Percentiles rank a stretch among this genome's conserved stretches.
These are phyloP conservation scores for Ameiurus melas DNA, from an alignment of 2,113 vertebrate genomes.

Conservation along the genomic window DNA sequence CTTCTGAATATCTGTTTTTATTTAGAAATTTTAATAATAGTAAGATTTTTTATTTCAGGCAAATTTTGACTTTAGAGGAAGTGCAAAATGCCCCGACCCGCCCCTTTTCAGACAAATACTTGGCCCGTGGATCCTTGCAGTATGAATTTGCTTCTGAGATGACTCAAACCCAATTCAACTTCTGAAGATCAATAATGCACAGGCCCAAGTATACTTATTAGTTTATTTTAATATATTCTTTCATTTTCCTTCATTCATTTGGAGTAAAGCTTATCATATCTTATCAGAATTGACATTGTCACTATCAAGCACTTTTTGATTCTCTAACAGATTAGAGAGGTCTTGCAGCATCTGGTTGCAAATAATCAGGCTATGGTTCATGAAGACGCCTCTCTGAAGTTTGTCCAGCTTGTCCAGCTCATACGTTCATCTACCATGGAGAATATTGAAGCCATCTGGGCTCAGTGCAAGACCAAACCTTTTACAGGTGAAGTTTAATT, in stretches of 20 bases:
- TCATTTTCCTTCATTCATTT: background rate
- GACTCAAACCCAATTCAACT: slow-evolving; percentile 73
- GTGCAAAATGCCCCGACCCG: slow-evolving; percentile 49
- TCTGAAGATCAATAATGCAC: slow-evolving; percentile 65
- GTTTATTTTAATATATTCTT: background rate
- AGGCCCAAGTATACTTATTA: slow-evolving; percentile 62
- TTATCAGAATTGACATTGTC: background rate
- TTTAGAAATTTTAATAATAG: background rate
- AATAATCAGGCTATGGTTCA: slow-evolving; percentile 70
- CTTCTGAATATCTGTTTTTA: background rate
- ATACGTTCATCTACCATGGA: slow-evolving; percentile 59
- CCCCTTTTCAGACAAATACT: slow-evolving; percentile 49
- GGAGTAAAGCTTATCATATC: background rate
- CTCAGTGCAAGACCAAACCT: slow-evolving; percentile 53
- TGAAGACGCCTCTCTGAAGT: slow-evolving; percentile 72
- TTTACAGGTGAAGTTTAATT: slow-evolving; percentile 60
- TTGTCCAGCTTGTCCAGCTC: slow-evolving; percentile 75
- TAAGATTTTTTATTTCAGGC: slow-evolving; percentile 63
- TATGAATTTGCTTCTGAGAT: slow-evolving; percentile 71
- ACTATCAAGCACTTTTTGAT: background rate
- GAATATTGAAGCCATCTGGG: slow-evolving; percentile 68
- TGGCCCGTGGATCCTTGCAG: slow-evolving; percentile 65
- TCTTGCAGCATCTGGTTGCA: slow-evolving; percentile 71
- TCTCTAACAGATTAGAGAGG: slow-evolving; percentile 67
- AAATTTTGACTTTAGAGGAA: slow-evolving; percentile 70